phyloP scores from a whole-genome alignment of 2,888 invertebrate genomes.

The Metellina segmentata region DNA sequence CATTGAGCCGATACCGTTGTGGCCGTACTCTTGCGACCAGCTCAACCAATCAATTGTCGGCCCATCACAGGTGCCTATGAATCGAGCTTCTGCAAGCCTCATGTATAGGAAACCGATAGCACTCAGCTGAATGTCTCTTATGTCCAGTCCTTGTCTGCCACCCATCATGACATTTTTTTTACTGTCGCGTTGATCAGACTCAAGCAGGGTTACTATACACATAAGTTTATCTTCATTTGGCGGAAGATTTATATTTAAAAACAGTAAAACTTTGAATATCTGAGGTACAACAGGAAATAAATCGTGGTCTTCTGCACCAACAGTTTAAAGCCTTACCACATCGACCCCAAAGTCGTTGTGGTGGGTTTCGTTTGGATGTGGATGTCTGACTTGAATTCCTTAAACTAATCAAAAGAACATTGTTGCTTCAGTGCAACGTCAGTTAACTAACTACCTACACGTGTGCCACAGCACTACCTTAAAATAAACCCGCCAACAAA shows the following conservation, averaged over 20 bases:
- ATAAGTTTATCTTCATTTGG: constrained; percentile 11
- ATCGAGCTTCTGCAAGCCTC: constrained; percentile 28
- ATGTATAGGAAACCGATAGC: constrained; percentile 62
- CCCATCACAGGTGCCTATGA: constrained; percentile 41
- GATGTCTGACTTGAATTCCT: too few relatives aligned
- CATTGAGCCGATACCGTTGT: constrained; percentile 15
- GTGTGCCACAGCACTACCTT: too few relatives aligned
- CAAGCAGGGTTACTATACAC: background rate
- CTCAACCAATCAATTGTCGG: constrained; percentile 56
- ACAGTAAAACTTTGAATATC: background rate
- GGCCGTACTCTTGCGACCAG: background rate
- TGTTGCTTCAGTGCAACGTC: too few relatives aligned
- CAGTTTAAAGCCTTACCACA: too few relatives aligned
- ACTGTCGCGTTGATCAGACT: constrained; percentile 24
- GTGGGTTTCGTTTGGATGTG: too few relatives aligned
- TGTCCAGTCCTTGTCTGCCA: constrained; percentile 34
- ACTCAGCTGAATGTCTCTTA: constrained; percentile 4
- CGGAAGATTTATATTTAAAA: constrained; percentile 13
- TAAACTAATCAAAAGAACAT: too few relatives aligned
- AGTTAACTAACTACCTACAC: too few relatives aligned
- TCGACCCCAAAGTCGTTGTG: too few relatives aligned
- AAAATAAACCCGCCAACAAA: too few relatives aligned
- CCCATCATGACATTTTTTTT: constrained; percentile 28
- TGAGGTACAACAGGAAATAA: background rate
- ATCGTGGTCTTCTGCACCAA: background rate